Evolutionary conservation across 2,797 vertebrate species (phyloP), one percentile per base, ranked within the genome.

Genomic region (Hipposideros larvatus): DNA sequence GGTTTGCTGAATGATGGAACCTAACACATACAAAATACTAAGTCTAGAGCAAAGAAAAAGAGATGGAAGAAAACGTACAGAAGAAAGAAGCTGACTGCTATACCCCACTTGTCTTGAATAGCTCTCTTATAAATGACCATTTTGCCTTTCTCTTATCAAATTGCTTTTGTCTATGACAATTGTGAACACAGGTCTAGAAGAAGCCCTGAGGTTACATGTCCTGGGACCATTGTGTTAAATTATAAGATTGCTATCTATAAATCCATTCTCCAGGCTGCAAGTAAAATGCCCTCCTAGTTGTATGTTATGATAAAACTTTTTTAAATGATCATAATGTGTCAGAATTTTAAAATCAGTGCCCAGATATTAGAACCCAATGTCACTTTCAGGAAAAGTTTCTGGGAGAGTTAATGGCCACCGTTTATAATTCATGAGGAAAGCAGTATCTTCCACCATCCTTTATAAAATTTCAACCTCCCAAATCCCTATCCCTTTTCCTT

Each of bases 1-100:
- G 28, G 68, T 95, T 98, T 95, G 93, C 9, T 11, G 97, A 97
- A 94, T 37, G 95, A n/a, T 87, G 86, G 95, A 95, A 61, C 66
- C 53, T 91, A 31, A 70, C 14, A 31, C n/a, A 41, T 4, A 70
- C 2, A 82, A 71, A 96, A 91, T 34, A 74, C 6, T 46, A 68
- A 71, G 21, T 34, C 94, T 95, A 19, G 41, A 95, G 95, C 51
- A 94, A 95, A 43, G 43, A 73, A 57, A 51, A 94, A 46, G 0
- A 70, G 18, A 70, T 78, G 74, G 26, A 93, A 87, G 34, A 43
- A 34, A 93, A 91, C 0, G 0, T 24, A 18, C 10, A 68, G 13
- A 77, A 51, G 9, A 18, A 8, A 68, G 13, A 82, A 51, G 11
- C 0, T 65, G 19, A 48, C 4, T 37, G 22, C 41, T n/a, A 41